phyloP scores from a whole-genome alignment of 2,888 invertebrate species.

The Eupeodes latifasciatus region DNA sequence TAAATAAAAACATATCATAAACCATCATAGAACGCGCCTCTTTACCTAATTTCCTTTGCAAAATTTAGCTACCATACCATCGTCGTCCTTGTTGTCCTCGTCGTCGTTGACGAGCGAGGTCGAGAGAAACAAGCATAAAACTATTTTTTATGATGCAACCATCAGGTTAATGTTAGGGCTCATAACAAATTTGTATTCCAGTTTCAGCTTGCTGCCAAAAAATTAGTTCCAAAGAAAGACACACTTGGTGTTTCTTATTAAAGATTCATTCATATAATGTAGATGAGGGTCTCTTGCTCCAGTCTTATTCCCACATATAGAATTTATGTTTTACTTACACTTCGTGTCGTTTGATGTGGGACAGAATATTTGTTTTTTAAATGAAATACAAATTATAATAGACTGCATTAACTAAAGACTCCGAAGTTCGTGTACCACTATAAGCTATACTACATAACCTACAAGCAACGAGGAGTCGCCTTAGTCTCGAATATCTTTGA shows the following conservation, averaged over 20 bases:
- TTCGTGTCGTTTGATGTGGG: background rate
- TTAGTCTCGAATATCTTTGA: too few species aligned
- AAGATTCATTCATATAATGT: constrained; percentile 51
- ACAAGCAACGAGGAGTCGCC: too few species aligned
- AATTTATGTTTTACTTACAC: background rate
- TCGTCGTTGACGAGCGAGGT: too few species aligned
- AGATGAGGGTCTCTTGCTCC: background rate
- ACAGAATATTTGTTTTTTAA: background rate
- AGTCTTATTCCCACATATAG: background rate
- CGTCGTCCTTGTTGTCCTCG: background rate
- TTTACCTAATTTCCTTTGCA: constrained; percentile 47
- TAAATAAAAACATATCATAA: constrained; percentile 56
- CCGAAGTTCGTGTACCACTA: too few species aligned
- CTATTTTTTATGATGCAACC: constrained; percentile 62
- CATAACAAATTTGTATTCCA: constrained; percentile 59
- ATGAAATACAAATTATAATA: background rate
- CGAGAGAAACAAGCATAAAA: constrained; percentile 43
- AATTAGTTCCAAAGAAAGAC: constrained; percentile 21
- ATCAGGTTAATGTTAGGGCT: constrained; percentile 21
- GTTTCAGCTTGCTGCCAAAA: constrained; percentile 29
- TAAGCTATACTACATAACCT: too few species aligned
- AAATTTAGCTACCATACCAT: constrained; percentile 24
- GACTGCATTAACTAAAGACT: background rate
- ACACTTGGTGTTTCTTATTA: constrained; percentile 46
- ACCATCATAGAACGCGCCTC: constrained; percentile 31